Conservation (phyloP, 2,113 vertebrate species). For the Laterallus jamaicensis region DNA sequence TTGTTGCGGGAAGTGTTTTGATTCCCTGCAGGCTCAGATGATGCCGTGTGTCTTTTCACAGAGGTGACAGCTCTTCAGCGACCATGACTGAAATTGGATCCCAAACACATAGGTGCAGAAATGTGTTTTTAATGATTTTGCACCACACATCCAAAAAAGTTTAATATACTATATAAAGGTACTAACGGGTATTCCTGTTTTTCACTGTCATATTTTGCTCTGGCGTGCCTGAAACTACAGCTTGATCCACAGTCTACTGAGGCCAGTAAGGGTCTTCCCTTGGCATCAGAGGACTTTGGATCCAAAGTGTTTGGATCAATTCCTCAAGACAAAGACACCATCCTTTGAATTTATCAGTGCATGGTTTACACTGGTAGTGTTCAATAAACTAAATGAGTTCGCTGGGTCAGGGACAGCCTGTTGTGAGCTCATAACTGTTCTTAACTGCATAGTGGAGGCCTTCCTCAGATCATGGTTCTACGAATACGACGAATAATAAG, state of each 20-base stretch:
- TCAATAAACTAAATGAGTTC: background rate
- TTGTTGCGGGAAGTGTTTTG: background rate
- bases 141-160: background rate
- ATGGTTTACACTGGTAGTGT: background rate
- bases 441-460: background rate
- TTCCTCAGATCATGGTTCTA: background rate
- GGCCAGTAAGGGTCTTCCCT: background rate
- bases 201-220: background rate
- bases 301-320: background rate
- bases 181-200: background rate
- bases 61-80: background rate
- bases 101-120: background rate
- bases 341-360: background rate
- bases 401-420: background rate
- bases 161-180: background rate
- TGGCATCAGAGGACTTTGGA: background rate
- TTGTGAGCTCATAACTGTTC: background rate
- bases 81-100: background rate
- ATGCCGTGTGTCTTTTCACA: background rate
- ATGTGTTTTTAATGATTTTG: background rate
- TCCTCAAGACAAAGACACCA: background rate
- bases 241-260: background rate
- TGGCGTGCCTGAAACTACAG: background rate
- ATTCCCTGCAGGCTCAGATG: background rate
- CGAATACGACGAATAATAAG: background rate